Evolutionary conservation across 2,888 invertebrate genomes (phyloP).

Genomic region (Tenodera sinensis): DNA sequence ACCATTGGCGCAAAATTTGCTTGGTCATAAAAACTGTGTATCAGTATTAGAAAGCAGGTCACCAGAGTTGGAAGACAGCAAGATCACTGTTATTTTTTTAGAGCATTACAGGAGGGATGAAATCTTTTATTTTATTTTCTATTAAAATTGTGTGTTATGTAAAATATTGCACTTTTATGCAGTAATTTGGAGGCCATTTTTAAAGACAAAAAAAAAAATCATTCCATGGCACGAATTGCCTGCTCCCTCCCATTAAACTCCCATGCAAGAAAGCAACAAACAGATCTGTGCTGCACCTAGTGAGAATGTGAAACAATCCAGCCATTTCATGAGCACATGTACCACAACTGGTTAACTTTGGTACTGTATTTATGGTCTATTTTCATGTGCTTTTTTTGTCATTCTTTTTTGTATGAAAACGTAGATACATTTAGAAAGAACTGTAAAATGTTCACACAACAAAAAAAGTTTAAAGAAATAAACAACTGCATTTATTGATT

Average conservation of each 20-base stretch:
- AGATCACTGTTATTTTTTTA: slow-evolving; percentile 24
- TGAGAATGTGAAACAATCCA: slow-evolving; percentile 8
- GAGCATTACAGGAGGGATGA: slow-evolving; percentile 21
- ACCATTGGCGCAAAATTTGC: neutral
- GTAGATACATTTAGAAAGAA: slow-evolving; percentile 27
- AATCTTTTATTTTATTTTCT: slow-evolving; percentile 19
- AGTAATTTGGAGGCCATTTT: neutral
- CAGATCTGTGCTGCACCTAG: slow-evolving; percentile 2
- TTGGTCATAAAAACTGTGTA: neutral
- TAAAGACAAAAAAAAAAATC: slow-evolving; percentile 2
- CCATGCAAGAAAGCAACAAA: neutral
- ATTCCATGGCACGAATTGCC: slow-evolving; percentile 13
- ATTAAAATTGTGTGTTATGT: neutral
- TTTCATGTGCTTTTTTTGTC: slow-evolving; percentile 30
- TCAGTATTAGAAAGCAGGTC: slow-evolving; percentile 18
- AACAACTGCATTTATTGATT: slow-evolving; percentile 34
- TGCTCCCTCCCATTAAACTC: neutral
- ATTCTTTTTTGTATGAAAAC: slow-evolving; percentile 28
- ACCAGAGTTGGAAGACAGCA: slow-evolving; percentile 14
- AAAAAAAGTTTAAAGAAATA: slow-evolving; percentile 29
- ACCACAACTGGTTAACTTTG: neutral
- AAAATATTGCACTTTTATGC: neutral
- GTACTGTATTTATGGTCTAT: slow-evolving; percentile 23
- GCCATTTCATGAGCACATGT: slow-evolving; percentile 8
- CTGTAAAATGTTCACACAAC: slow-evolving; percentile 34